Evolutionary conservation across 1,140 invertebrate species (phyloP).

Genomic region (Pogonomyrmex barbatus): DNA sequence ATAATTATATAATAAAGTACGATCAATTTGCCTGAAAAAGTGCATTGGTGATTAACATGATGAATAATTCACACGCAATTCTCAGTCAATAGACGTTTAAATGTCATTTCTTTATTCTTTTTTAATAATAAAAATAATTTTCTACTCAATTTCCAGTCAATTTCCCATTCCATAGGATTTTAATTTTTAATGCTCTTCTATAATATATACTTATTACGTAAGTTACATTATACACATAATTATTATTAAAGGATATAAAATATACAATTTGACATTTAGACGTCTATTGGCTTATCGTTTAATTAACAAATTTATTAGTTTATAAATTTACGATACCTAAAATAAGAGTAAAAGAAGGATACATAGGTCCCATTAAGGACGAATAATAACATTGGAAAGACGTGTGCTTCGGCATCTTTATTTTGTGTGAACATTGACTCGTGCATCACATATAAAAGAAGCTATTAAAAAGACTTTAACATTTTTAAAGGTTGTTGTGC

Average conservation of each 20-base stretch:
- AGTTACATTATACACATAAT: background rate
- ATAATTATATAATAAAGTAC: slow-evolving; percentile 16
- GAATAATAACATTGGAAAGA: slow-evolving; percentile 80
- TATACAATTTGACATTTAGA: slow-evolving; percentile 43
- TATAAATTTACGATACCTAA: background rate
- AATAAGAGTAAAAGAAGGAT: slow-evolving; percentile 41
- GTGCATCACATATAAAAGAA: slow-evolving; percentile 76
- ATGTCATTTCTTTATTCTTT: slow-evolving; percentile 13
- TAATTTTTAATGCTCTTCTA: background rate
- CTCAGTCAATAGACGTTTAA: slow-evolving; percentile 46
- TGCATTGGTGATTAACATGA: slow-evolving; percentile 44
- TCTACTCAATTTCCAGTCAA: too few species aligned
- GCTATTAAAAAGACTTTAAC: slow-evolving; percentile 63
- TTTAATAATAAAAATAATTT: background rate
- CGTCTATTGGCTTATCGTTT: slow-evolving; percentile 10
- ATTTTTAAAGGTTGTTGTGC: slow-evolving; percentile 55
- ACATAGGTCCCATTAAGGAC: slow-evolving; percentile 46
- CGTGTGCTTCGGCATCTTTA: slow-evolving; percentile 77
- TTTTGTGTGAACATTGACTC: slow-evolving; percentile 77
- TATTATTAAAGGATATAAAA: slow-evolving; percentile 3
- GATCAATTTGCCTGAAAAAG: slow-evolving; percentile 22
- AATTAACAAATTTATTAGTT: slow-evolving; percentile 30
- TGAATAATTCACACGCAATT: slow-evolving; percentile 22
- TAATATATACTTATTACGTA: slow-evolving; percentile 5
- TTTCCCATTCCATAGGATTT: background rate